These are phyloP conservation scores for Sabellastarte sp. DNA, from an alignment of 2,888 invertebrate species.

Conservation along the genomic window DNA sequence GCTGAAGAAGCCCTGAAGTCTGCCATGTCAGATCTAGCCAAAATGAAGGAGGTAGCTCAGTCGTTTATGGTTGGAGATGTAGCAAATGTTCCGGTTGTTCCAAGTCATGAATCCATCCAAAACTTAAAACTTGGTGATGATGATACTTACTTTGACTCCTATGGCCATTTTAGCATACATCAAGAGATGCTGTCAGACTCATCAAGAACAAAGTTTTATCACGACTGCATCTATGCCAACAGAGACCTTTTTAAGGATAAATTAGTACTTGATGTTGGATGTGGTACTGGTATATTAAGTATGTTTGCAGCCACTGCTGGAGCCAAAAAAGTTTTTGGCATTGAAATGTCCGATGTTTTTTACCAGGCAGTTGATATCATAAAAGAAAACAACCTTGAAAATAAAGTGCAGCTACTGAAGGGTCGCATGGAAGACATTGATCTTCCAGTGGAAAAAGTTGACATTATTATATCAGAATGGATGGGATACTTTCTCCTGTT, in stretches of 20 bases:
- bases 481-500: conserved; percentile 97
- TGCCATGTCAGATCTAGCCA: not conserved
- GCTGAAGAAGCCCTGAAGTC: not conserved
- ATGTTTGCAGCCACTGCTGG: conserved; percentile 87
- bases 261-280: conserved; percentile 66
- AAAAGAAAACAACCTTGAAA: conserved; percentile 72
- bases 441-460: conserved; percentile 66
- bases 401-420: conserved; percentile 76
- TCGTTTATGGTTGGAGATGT: too few relatives aligned
- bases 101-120: conserved; percentile 25
- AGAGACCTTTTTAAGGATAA: conserved; percentile 71
- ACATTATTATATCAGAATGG: conserved; percentile 95
- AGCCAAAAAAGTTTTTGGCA: conserved; percentile 70
- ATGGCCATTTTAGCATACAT: conserved; percentile 89
- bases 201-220: conserved; percentile 79
- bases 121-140: conserved; percentile 64
- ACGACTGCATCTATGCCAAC: conserved; percentile 79
- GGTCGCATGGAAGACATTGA: conserved; percentile 82
- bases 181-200: conserved; percentile 80
- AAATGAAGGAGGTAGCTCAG: too few relatives aligned
- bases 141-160: conserved; percentile 68
- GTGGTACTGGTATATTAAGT: conserved; percentile 75
- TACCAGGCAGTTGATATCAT: conserved; percentile 62
- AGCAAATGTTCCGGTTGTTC: not conserved
- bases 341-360: conserved; percentile 62